Evolutionary conservation across 2,113 vertebrate genomes (phyloP).

Genomic region (Bubalus kerabau): DNA sequence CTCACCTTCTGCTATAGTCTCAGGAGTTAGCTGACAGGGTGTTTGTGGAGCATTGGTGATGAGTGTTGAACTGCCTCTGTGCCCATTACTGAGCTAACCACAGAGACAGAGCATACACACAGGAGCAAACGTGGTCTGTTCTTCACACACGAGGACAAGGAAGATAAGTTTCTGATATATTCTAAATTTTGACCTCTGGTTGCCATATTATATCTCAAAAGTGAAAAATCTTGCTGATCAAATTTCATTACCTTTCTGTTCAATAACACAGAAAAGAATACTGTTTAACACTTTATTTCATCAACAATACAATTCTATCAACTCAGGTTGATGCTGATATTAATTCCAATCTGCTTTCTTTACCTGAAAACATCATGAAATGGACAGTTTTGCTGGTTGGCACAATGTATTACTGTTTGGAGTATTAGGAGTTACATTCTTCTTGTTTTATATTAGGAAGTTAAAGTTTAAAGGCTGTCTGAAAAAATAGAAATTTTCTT

Average conservation of each 20-base stretch:
- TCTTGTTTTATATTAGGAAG: background rate
- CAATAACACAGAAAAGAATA: background rate
- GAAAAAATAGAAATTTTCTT: background rate
- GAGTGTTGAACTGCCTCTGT: background rate
- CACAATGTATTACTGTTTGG: background rate
- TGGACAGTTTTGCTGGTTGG: background rate
- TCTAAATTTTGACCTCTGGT: background rate
- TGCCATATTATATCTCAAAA: background rate
- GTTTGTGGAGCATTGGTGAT: no score
- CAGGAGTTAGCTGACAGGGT: background rate
- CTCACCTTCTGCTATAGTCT: background rate
- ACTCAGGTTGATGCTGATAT: background rate
- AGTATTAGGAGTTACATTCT: background rate
- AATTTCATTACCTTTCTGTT: background rate
- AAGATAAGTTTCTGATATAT: background rate
- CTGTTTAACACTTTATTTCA: background rate
- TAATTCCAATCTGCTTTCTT: background rate
- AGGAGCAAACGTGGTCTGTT: rapidly evolving
- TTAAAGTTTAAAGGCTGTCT: background rate
- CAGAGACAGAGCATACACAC: background rate
- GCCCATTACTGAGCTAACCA: background rate
- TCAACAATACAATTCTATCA: background rate
- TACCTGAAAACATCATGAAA: background rate
- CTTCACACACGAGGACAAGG: background rate
- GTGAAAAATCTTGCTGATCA: background rate